Evolutionary conservation across 35 echinoderm and acorn worm genomes (phyloP), one percentile per base, ranked within the genome.

Genomic region (Eucidaris tribuloides): DNA sequence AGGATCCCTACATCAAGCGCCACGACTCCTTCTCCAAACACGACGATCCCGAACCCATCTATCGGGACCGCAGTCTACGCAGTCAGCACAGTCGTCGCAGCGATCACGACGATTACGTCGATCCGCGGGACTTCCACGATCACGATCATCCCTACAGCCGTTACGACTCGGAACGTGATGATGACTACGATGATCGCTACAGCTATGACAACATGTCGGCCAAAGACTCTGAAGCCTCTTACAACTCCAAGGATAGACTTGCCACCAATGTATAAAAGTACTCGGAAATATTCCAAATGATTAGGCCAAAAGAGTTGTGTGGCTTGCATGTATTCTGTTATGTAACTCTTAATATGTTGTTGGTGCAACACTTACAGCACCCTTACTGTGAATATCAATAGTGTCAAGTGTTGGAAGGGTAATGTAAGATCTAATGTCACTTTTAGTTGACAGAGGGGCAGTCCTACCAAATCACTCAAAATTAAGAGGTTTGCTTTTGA

Each of bases 231-330:
- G 79, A 86, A 35, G 15, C 55, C 4, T 92, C 84, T 2, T 59
- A 71, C 15, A 57, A 58, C 20, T 77, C 84, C 31, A 92, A 66
- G 49, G 72, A 87, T 32, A 92, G 80, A 78, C 65, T 92, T 22
- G 84, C 90, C 18, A 92, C 90, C 40, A 87, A 92, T 49, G 84
- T 92, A 63, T 92, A 84, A 92, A 5, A 22, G n/a, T n/a, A n/a
- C n/a, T n/a, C n/a, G n/a, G n/a, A n/a, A n/a, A n/a, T n/a, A n/a
- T n/a, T n/a, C n/a, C n/a, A n/a, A n/a, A n/a, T n/a, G n/a, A n/a
- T n/a, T n/a, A n/a, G n/a, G n/a, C n/a, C n/a, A n/a, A n/a, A n/a
- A n/a, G n/a, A n/a, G n/a, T n/a, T n/a, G n/a, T n/a, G n/a, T n/a
- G n/a, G n/a, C n/a, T n/a, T n/a, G n/a, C n/a, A n/a, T n/a, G n/a